Conservation (phyloP, 1,140 invertebrate genomes). For the silkworm (Bombyx mori) region ASM3026992v2 NC_085117.1:5840501-5841000, state of each 20-base stretch:
- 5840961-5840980: conserved; percentile 73
- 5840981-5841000: conserved; percentile 92
- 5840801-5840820: conserved; percentile 92
- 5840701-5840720: conserved; percentile 77
- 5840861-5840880: conserved; percentile 89
- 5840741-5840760: conserved; percentile 93
- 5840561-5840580: conserved; percentile 89
- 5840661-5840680: conserved; percentile 89
- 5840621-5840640: conserved; percentile 97
- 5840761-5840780: conserved; percentile 89
- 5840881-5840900: conserved; percentile 95
- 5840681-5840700: conserved; percentile 78
- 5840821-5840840: conserved; percentile 89
- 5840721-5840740: conserved; percentile 89
- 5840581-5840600: conserved; percentile 96
- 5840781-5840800: conserved; percentile 97
- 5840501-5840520: conserved; percentile 95
- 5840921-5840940: conserved; percentile 71
- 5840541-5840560: conserved; percentile 93
- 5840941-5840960: conserved; percentile 95
- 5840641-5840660: conserved; percentile 98
- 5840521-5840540: conserved; percentile 96
- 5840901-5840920: conserved; percentile 84
- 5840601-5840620: conserved; percentile 95
- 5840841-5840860: conserved; percentile 86